Evolutionary conservation across 37 sponge, comb jelly and placozoan species (phyloP).

Genomic region (Aplysina aerophoba): DNA sequence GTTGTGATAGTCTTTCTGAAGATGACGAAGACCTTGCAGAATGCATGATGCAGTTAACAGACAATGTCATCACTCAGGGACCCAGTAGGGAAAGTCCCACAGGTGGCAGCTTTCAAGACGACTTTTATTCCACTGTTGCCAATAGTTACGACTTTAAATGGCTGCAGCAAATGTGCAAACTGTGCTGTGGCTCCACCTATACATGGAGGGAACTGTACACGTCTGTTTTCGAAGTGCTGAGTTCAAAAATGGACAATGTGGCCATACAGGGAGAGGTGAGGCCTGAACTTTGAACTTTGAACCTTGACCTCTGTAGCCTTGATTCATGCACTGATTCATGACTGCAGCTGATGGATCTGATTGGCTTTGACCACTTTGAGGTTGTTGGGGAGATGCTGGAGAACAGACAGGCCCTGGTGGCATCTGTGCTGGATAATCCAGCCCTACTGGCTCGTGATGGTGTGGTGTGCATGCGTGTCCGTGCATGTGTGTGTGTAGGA

Average conservation of each 20-base stretch:
- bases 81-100: neutral
- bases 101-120: neutral
- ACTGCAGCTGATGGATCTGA: constrained; percentile 79
- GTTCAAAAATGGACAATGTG: constrained; percentile 41
- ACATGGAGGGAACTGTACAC: constrained; percentile 55
- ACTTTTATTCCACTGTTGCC: neutral
- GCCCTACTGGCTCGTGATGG: neutral
- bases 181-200: constrained; percentile 12
- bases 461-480: neutral
- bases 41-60: constrained; percentile 5
- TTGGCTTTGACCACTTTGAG: constrained; percentile 85
- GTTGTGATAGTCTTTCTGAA: constrained; percentile 23
- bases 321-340: neutral
- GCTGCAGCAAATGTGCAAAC: constrained; percentile 54
- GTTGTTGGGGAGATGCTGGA: constrained; percentile 79
- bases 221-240: constrained; percentile 67
- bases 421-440: constrained; percentile 46
- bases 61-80: neutral
- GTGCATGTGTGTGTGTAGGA: neutral
- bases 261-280: constrained; percentile 73
- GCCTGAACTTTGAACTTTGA: neutral
- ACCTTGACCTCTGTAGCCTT: neutral
- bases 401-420: constrained; percentile 62
- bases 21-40: constrained; percentile 5
- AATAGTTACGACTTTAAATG: constrained; percentile 45